Evolutionary conservation across 2,113 vertebrate species (phyloP), one percentile per base, ranked within the genome.

Genomic region (Haemorhous mexicanus): DNA sequence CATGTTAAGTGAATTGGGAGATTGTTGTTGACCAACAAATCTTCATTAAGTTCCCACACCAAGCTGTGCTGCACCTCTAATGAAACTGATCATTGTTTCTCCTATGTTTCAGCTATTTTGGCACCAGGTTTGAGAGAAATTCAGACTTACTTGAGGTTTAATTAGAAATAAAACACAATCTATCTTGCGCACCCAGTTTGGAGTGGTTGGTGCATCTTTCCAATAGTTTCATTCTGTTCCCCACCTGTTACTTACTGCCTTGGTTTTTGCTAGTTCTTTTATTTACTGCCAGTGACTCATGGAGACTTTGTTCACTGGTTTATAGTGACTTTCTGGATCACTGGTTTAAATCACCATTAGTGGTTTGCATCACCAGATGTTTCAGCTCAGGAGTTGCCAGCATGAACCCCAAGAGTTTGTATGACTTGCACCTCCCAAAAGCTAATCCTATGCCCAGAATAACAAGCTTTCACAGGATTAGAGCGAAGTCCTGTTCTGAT

Each of bases 11-110:
- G 23, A 59, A 16, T 81, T 86, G 84, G 76, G 62, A 94, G 76
- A 89, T 49, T 33, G 58, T 17, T 92, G 90, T 93, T 96, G 92
- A 92, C 86, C 84, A 89, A 96, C 73, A 91, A 87, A 93, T 95
- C 90, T 95, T 93, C 90, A 92, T 92, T 93, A 93, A 92, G 41
- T 39, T 81, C 41, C 73, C 1, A 1, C 86, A 94, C 15, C 85
- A 95, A 93, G 86, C 83, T 92, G 83, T 82, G 92, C 86, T 69
- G 49, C 19, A 86, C 50, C 66, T 92, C 69, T 11, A 11, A 64
- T 64, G 56, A 68, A 90, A 61, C 56, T 50, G 92, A 84, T 92
- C 47, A 64, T 28, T 58, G 37, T 63, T 53, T 79, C 50, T 87
- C 73, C 53, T 43, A 23, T 15, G 15, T 86, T 94, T 94, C 90